phyloP scores from a whole-genome alignment of 1,140 invertebrate genomes.

The Chymomyza costata region DNA sequence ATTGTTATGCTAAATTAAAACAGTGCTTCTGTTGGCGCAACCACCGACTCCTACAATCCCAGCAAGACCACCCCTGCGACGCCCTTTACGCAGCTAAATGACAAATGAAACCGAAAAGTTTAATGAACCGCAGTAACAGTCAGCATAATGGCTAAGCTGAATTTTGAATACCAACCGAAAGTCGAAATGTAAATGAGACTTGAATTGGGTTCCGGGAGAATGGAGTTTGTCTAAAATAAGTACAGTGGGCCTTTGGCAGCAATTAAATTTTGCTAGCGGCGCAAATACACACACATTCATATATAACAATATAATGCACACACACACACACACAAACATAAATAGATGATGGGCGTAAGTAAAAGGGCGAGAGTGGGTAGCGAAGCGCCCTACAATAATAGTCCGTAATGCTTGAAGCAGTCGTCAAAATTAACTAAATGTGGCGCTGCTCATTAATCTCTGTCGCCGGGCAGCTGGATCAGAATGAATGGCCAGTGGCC shows the following conservation, averaged over 20 bases:
- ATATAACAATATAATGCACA: slow-evolving; percentile 9
- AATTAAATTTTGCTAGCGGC: slow-evolving; percentile 58
- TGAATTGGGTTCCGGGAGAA: slow-evolving; percentile 12
- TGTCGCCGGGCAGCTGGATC: slow-evolving; percentile 40
- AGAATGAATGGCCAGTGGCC: slow-evolving; percentile 49
- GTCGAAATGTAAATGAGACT: too few relatives aligned
- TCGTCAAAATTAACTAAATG: slow-evolving; percentile 72
- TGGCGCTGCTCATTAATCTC: slow-evolving; percentile 65
- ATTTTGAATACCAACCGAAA: neutral
- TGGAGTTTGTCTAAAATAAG: too few relatives aligned
- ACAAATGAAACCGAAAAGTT: slow-evolving; percentile 67
- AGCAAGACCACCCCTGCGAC: neutral
- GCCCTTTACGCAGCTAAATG: slow-evolving; percentile 19
- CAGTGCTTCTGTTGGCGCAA: slow-evolving; percentile 23
- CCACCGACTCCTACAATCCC: neutral
- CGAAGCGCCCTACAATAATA: slow-evolving; percentile 28
- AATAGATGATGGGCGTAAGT: slow-evolving; percentile 49
- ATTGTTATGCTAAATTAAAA: slow-evolving; percentile 50
- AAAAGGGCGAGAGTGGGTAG: too few relatives aligned
- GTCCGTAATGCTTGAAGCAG: slow-evolving; percentile 42
- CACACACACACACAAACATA: slow-evolving; percentile 17
- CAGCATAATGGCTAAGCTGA: slow-evolving; percentile 37
- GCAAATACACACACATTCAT: slow-evolving; percentile 18
- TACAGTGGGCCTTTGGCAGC: slow-evolving; percentile 11
- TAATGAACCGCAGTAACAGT: slow-evolving; percentile 65